Conservation (phyloP, 2,113 vertebrate species). For the Ellobius talpinus region DNA sequence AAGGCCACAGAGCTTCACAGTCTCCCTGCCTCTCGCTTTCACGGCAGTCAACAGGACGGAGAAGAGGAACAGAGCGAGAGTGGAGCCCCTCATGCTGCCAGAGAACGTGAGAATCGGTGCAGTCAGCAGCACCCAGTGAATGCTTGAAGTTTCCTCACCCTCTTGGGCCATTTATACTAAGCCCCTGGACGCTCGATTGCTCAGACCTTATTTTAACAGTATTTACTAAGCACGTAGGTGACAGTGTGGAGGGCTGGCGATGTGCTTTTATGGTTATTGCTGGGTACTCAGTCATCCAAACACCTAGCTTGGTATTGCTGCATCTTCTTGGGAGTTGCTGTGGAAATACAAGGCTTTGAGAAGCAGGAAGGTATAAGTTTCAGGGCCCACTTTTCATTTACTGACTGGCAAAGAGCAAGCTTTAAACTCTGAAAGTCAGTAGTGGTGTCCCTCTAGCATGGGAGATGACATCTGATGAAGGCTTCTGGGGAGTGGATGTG, state of each 20-base stretch:
- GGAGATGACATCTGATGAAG: neutral
- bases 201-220: neutral
- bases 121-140: accelerated
- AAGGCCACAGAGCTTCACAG: slow-evolving; percentile 89
- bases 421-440: neutral
- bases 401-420: neutral
- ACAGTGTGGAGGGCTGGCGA: slow-evolving; percentile 17
- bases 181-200: neutral
- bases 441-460: neutral
- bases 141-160: neutral
- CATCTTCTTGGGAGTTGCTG: neutral
- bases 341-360: neutral
- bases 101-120: accelerated
- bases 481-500: neutral
- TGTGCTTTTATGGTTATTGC: slow-evolving; percentile 45
- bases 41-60: slow-evolving; percentile 46
- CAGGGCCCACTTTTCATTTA: neutral
- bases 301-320: neutral
- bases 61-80: slow-evolving; percentile 62
- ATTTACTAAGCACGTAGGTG: slow-evolving; percentile 72
- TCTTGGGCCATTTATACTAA: slow-evolving; percentile 78
- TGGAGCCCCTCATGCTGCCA: slow-evolving; percentile 70
- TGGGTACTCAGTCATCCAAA: neutral
- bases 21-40: slow-evolving; percentile 76
- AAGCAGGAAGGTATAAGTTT: neutral